Evolutionary conservation across 2,888 invertebrate species (phyloP).

Genomic region (Caenorhabditis imperialis): DNA sequence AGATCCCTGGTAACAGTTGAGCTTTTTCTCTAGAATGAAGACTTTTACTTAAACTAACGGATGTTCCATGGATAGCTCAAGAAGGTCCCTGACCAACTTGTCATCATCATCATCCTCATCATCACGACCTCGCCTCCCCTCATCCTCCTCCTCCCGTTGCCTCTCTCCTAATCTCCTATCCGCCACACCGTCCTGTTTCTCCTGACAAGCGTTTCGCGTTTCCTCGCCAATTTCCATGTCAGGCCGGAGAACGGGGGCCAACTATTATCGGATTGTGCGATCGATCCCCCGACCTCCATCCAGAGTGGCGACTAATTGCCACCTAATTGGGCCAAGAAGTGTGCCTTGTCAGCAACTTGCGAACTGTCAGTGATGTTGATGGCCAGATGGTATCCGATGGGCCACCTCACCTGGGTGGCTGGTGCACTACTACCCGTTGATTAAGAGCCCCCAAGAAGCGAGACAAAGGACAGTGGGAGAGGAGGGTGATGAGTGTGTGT

Average conservation of each 20-base stretch:
- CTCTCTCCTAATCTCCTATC: constrained; percentile 28
- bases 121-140: background rate
- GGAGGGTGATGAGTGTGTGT: constrained; percentile 35
- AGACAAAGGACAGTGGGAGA: constrained; percentile 18
- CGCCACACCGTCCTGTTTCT: constrained; percentile 7
- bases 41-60: too few relatives aligned
- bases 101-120: too few relatives aligned
- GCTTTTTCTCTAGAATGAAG: too few relatives aligned
- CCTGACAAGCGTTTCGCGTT: constrained; percentile 35
- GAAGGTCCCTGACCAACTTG: too few relatives aligned
- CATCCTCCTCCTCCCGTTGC: constrained; percentile 3
- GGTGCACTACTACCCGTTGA: constrained; percentile 35
- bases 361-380: too few relatives aligned
- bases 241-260: constrained; percentile 22
- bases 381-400: too few relatives aligned
- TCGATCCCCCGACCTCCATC: constrained; percentile 19
- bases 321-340: constrained; percentile 27
- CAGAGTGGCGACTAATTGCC: constrained; percentile 35
- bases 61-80: too few relatives aligned
- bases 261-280: constrained; percentile 50
- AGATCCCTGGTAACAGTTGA: too few relatives aligned
- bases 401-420: too few relatives aligned
- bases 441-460: constrained; percentile 11
- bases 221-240: constrained; percentile 42
- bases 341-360: constrained; percentile 3